Conservation (phyloP, 2,797 vertebrate genomes). For the Tolypeutes matacus region DNA sequence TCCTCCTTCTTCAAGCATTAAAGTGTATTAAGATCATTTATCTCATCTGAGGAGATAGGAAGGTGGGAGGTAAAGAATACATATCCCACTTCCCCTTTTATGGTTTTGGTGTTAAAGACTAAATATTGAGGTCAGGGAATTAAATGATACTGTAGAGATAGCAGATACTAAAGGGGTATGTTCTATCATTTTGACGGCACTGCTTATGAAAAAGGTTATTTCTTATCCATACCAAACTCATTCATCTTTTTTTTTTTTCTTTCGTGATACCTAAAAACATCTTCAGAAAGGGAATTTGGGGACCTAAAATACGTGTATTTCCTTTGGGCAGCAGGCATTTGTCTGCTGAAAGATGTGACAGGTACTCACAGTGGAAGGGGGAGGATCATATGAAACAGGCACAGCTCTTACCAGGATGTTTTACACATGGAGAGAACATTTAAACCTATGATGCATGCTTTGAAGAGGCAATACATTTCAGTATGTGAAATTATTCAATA, state of each 20-base stretch:
- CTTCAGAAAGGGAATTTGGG: slow-evolving; percentile 54
- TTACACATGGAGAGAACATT: neutral
- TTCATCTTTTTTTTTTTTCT: slow-evolving; percentile 52
- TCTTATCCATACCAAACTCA: slow-evolving; percentile 26
- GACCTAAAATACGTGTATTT: neutral
- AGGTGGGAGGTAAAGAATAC: slow-evolving; percentile 40
- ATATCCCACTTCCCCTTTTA: slow-evolving; percentile 31
- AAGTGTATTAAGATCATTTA: slow-evolving; percentile 65
- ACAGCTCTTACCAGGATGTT: neutral
- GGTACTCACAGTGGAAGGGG: slow-evolving; percentile 35
- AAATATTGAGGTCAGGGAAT: slow-evolving; percentile 72
- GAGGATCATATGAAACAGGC: neutral
- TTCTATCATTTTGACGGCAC: slow-evolving; percentile 18
- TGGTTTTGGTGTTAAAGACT: slow-evolving; percentile 64
- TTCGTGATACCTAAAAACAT: slow-evolving; percentile 47
- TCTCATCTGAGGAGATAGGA: slow-evolving; percentile 64
- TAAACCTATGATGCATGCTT: neutral
- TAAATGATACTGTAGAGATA: slow-evolving; percentile 19
- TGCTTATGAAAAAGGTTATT: slow-evolving; percentile 68
- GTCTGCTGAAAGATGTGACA: slow-evolving; percentile 51
- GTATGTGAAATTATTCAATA: slow-evolving; percentile 23
- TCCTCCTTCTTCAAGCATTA: neutral
- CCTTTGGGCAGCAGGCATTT: slow-evolving; percentile 51
- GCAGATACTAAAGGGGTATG: slow-evolving; percentile 29
- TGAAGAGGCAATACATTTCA: neutral